These are phyloP conservation scores for Cantharis lateralis DNA, from an alignment of 2,888 invertebrate species.

Conservation along the genomic window DNA sequence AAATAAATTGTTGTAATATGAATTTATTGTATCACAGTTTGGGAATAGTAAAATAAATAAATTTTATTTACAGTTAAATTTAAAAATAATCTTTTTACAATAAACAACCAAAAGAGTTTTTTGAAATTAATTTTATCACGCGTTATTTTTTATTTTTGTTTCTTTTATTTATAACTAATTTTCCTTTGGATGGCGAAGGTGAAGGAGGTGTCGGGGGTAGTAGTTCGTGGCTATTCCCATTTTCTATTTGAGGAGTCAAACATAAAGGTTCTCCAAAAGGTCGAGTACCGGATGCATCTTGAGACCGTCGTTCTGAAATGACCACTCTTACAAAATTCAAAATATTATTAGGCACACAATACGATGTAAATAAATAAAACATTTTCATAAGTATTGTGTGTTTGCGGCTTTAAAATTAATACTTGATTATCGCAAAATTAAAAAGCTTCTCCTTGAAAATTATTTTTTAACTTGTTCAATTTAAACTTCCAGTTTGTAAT, in stretches of 20 bases:
- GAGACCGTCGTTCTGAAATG: constrained; percentile 54
- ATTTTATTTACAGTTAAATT: constrained; percentile 4
- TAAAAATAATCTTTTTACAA: background rate
- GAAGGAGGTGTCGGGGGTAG: constrained; percentile 45
- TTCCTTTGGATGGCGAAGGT: constrained; percentile 50
- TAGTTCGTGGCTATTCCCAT: constrained; percentile 48
- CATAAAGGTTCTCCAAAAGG: constrained; percentile 76
- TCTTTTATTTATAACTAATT: constrained; percentile 39
- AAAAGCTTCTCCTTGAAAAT: background rate
- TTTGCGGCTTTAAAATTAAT: background rate
- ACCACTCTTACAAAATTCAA: constrained; percentile 9
- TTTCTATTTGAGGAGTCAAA: constrained; percentile 54
- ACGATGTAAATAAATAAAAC: background rate
- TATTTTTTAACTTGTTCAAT: background rate
- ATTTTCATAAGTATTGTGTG: background rate
- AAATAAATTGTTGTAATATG: constrained; percentile 30
- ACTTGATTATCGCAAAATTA: background rate
- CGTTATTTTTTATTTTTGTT: constrained; percentile 39
- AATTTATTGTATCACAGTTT: constrained; percentile 50
- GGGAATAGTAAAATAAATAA: constrained; percentile 32
- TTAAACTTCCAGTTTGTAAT: background rate
- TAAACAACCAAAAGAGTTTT: background rate
- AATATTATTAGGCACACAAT: background rate
- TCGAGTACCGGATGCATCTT: constrained; percentile 54
- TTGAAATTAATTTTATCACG: background rate